Conservation (phyloP, 2,113 vertebrate species). For the Misgurnus mizolepis region DNA sequence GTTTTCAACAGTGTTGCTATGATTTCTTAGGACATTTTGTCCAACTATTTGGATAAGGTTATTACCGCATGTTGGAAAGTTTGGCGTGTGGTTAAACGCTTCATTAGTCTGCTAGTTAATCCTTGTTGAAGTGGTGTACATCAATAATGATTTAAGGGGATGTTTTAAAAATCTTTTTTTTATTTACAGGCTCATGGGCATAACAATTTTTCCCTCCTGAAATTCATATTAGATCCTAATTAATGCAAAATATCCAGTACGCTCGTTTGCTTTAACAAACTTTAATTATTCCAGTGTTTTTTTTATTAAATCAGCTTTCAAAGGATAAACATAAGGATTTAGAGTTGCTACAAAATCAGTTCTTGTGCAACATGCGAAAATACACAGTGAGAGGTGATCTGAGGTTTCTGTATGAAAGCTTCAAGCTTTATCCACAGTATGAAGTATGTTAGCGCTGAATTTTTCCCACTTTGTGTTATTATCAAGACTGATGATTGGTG, state of each 20-base stretch:
- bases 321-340: conserved; percentile 31
- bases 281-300: conserved; percentile 19
- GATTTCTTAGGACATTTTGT: conserved; percentile 12
- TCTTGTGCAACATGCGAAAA: conserved; percentile 19
- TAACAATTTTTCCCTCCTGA: neutral
- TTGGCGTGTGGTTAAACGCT: neutral
- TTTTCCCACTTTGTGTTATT: conserved; percentile 37
- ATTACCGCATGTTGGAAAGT: neutral
- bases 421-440: neutral
- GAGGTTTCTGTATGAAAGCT: conserved; percentile 26
- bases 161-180: neutral
- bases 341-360: conserved; percentile 14
- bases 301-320: conserved; percentile 28
- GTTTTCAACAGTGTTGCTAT: neutral
- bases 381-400: neutral
- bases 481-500: conserved; percentile 36
- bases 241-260: neutral
- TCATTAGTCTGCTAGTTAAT: neutral
- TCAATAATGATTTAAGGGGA: neutral
- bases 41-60: conserved; percentile 4
- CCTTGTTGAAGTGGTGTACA: neutral
- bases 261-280: neutral
- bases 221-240: neutral
- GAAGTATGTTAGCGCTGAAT: conserved; percentile 6
- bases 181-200: neutral